These are phyloP conservation scores for Philereme vetulata DNA, from an alignment of 2,888 invertebrate species.

Conservation along the genomic window DNA sequence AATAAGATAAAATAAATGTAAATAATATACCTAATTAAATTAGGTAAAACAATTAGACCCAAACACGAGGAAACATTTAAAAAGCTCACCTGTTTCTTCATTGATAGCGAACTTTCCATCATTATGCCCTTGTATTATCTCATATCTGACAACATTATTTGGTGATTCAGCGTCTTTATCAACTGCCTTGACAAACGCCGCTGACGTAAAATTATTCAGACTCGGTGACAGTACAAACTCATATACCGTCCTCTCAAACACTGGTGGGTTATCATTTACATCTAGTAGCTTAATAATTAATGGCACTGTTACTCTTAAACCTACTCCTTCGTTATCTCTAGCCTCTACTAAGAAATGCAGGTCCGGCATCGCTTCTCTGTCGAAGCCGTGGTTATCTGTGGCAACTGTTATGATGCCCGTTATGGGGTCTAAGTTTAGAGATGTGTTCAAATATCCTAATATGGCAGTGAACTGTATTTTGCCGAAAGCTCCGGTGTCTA, in stretches of 20 bases:
- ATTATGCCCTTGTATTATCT: constrained; percentile 90
- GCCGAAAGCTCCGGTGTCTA: constrained; percentile 91
- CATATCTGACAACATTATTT: constrained; percentile 93
- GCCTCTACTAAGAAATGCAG: constrained; percentile 93
- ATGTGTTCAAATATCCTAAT: constrained; percentile 90
- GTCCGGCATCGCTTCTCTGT: constrained; percentile 91
- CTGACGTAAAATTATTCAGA: constrained; percentile 88
- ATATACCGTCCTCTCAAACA: constrained; percentile 91
- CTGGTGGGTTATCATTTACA: constrained; percentile 94
- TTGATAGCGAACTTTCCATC: constrained; percentile 90
- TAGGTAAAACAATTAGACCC: too few species aligned
- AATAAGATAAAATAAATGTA: constrained; percentile 32
- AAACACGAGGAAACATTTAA: not conserved
- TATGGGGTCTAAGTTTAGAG: constrained; percentile 89
- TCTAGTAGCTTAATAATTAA: constrained; percentile 89
- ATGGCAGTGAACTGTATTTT: constrained; percentile 91
- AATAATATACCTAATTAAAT: too few species aligned
- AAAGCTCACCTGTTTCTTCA: constrained; percentile 86
- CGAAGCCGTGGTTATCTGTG: constrained; percentile 89
- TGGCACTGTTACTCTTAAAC: constrained; percentile 89
- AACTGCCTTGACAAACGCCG: constrained; percentile 91
- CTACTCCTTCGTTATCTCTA: constrained; percentile 92
- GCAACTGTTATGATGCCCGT: constrained; percentile 92
- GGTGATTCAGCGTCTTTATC: constrained; percentile 93
- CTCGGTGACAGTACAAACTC: constrained; percentile 91